Base-by-base conservation (phyloP, 2,113 vertebrate genomes). In the Chionis minor region DNA sequence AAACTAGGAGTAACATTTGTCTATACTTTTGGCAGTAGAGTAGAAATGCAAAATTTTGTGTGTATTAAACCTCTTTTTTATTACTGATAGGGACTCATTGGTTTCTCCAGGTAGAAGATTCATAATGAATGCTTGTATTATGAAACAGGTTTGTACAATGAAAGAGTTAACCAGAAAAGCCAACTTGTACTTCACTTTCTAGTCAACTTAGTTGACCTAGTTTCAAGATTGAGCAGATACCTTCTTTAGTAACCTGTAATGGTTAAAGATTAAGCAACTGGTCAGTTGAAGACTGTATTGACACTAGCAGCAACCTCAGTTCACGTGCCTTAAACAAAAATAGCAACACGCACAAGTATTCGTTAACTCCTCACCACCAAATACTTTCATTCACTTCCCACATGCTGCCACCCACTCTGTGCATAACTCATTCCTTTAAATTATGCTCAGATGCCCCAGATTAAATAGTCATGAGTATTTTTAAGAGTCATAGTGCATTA, bases 301-400 rank as follows among this genome's bases (percentile, higher is more conserved):
- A 79, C 35, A 32, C 44, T 72, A 54, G 42, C 35, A 58, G 40
- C 35, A 90, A 44, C 10, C n/a, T 85, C n/a, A 16, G n/a, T 70
- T 80, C 93, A 67, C 21, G 4, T 95, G 83, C 35, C 52, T 91
- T 47, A 58, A 75, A 75, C 56, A 96, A 91, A 93, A 93, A 92
- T 80, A 90, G 52, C 55, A 93, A 24, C 22, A 51, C 78, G 77
- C 83, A 85, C 77, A 62, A 66, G 63, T 66, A 65, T 83, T 95
- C 0, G 5, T 90, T 94, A 92, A 80, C 73, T 95, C 74, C 86
- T 95, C 81, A 58, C 44, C 2, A 5, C 78, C 18, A 4, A 79
- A 85, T 32, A 87, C 82, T 44, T 91, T 59, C 49, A 77, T 83
- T 95, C 81, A 77, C 94, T 94, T 94, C 96, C 94, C 91, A 97